Base-by-base conservation (phyloP, 2,888 invertebrate species). In the Micoletzkya japonica region DNA sequence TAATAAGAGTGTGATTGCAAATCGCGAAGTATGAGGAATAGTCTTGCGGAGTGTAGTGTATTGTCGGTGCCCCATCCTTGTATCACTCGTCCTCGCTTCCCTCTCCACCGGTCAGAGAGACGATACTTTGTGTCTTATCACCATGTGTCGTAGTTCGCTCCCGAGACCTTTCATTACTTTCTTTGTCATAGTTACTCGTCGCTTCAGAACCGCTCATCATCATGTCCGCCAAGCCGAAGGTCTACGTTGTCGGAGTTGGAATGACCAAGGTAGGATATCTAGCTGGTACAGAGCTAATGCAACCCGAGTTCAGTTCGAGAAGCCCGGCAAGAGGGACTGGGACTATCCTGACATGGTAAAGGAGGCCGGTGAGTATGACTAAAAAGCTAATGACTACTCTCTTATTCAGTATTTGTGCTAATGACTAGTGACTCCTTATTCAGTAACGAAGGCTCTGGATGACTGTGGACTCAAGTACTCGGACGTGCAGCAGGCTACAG, bases 311-410 rank as follows among this genome's bases (percentile, higher is more conserved):
- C 39, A 81, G 90, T 98, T 98, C 88, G 92, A 93, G 85, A 97
- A 96, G 87, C 97, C 97, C 59, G 94, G 81, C 63, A 77, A 89
- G 61, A 89, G 91, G 64, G 90, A 92, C 79, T 91, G 91, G 82
- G 96, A 97, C 87, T 98, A 97, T 86, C 96, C 97, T 0, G 91
- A 94, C 79, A 91, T 96, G 90, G 95, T 92, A 24, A 92, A 92
- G 84, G 96, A 97, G 88, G 93, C 96, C 1, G 88, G 87, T 88
- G 54, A 73, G 54, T 1, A 10, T 14, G 26, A 30, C n/a, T 44
- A 57, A 57, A 32, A n/a, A n/a, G n/a, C n/a, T n/a, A n/a, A n/a
- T n/a, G n/a, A 56, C 56, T 32, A 59, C 28, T 59, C 17, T 17
- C 7, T 56, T 3, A 36, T 56, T 57, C 14, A 50, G n/a, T 67